phyloP scores from a whole-genome alignment of 2,888 invertebrate species.

The Germaria angustata region DNA sequence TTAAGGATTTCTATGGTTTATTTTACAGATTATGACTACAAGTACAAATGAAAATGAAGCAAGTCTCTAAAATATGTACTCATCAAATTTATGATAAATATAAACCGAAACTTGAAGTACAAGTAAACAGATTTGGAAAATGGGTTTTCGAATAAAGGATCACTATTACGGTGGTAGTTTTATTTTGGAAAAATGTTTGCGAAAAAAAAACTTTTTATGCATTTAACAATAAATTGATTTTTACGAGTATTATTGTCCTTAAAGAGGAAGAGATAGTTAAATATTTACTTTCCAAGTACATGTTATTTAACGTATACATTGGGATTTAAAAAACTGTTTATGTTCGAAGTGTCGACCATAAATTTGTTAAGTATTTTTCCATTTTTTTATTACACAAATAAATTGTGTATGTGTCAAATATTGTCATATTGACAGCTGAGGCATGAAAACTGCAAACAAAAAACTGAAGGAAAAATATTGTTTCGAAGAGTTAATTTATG shows the following conservation, averaged over 20 bases:
- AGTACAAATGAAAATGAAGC: not conserved
- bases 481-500: conserved; percentile 37
- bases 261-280: not conserved
- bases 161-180: not conserved
- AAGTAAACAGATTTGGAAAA: not conserved
- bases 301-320: not conserved
- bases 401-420: conserved; percentile 45
- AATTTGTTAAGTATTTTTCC: conserved; percentile 32
- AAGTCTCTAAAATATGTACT: not conserved
- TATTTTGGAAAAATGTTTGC: not conserved
- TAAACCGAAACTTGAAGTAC: conserved; percentile 1
- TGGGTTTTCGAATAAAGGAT: not conserved
- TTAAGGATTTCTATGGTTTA: conserved; percentile 6
- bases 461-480: conserved; percentile 3
- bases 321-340: conserved; percentile 21
- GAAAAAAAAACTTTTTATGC: not conserved
- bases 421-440: conserved; percentile 53
- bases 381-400: conserved; percentile 45
- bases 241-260: conserved; percentile 8
- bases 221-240: not conserved
- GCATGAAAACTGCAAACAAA: conserved; percentile 13
- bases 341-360: conserved; percentile 5
- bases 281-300: conserved; percentile 33
- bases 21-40: not conserved
- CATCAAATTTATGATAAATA: conserved; percentile 21